Conservation (phyloP, 2,797 vertebrate species). For the Iguana delicatissima region DNA sequence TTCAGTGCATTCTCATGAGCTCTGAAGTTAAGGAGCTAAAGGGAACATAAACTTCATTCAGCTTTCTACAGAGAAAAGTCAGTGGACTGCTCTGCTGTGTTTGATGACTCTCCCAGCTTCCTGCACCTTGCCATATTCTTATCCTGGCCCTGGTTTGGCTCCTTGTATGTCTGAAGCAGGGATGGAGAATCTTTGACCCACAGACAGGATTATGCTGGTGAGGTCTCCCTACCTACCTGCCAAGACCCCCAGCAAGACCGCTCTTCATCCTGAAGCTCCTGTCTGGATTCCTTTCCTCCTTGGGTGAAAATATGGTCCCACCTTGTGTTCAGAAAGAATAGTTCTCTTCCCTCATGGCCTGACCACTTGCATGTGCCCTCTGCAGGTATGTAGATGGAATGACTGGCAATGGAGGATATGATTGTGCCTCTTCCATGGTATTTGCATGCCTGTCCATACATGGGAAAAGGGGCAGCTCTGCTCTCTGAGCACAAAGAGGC, state of each 20-base stretch:
- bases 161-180: background rate
- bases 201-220: background rate
- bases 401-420: background rate
- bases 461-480: background rate
- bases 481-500: background rate
- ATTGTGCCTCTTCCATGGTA: background rate
- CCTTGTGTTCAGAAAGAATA: background rate
- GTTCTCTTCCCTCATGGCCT: background rate
- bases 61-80: background rate
- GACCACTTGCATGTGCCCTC: background rate
- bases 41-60: background rate
- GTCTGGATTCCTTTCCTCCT: background rate
- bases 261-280: background rate
- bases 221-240: background rate
- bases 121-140: background rate
- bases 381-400: no score
- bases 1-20: background rate
- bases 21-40: background rate
- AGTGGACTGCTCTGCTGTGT: background rate
- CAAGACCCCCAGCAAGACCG: background rate
- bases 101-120: background rate
- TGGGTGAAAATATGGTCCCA: background rate
- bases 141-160: background rate
- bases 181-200: background rate
- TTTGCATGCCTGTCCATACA: background rate